These are phyloP conservation scores for Tachina lurida DNA, from an alignment of 2,888 invertebrate genomes.

Conservation along the genomic window DNA sequence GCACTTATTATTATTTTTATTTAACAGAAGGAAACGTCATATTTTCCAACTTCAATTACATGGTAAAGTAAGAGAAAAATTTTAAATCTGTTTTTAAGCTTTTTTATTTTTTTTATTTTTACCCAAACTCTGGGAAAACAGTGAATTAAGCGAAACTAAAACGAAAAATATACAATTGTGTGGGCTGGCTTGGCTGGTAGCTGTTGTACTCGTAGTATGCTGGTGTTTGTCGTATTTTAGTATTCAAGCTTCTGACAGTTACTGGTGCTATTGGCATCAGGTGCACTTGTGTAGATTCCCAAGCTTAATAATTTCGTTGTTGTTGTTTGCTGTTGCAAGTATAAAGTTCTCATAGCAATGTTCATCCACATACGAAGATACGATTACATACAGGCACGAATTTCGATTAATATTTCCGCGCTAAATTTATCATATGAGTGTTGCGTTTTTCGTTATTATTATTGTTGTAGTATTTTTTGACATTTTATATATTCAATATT, in stretches of 20 bases:
- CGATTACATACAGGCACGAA: conserved; percentile 19
- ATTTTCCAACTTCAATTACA: conserved; percentile 49
- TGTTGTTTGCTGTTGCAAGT: conserved; percentile 15
- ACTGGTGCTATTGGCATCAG: conserved; percentile 60
- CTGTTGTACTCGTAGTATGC: background rate
- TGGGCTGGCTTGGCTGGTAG: conserved; percentile 46
- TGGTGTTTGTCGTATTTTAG: conserved; percentile 7
- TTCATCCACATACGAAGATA: conserved; percentile 1
- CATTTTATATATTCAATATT: conserved; percentile 65
- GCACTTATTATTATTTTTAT: background rate
- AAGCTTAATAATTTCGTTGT: conserved; percentile 41
- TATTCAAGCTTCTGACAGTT: conserved; percentile 56
- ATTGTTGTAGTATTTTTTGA: conserved; percentile 32
- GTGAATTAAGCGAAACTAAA: conserved; percentile 40
- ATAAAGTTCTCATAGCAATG: conserved; percentile 44
- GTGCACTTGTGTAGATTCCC: conserved; percentile 70
- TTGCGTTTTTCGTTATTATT: conserved; percentile 8
- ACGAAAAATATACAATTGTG: conserved; percentile 38
- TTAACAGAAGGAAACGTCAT: conserved; percentile 7
- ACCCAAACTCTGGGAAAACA: conserved; percentile 54
- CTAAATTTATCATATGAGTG: conserved; percentile 42
- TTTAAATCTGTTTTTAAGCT: conserved; percentile 11
- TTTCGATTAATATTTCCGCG: conserved; percentile 62
- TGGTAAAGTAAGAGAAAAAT: conserved; percentile 11
- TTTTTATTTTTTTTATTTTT: conserved; percentile 10